Conservation (phyloP, 2,888 invertebrate genomes). For the Melieria picta region DNA sequence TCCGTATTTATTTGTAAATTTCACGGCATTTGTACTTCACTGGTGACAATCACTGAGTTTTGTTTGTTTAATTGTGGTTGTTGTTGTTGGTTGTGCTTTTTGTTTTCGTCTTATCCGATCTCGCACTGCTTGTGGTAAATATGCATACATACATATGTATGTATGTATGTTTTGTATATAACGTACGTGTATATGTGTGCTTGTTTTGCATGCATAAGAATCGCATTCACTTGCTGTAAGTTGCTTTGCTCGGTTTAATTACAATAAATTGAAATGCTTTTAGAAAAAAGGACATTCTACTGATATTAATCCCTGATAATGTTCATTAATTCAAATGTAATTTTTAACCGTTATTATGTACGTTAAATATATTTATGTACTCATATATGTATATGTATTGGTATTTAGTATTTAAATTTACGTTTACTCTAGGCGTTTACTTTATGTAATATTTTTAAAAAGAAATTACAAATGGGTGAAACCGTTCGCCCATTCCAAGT, state of each 20-base stretch:
- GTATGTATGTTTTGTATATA: slow-evolving; percentile 30
- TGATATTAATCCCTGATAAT: slow-evolving; percentile 39
- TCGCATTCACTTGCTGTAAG: slow-evolving; percentile 41
- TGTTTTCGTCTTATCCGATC: no score
- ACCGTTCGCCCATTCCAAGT: slow-evolving; percentile 34
- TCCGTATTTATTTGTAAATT: slow-evolving; percentile 34
- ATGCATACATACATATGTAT: slow-evolving; percentile 32
- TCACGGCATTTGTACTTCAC: slow-evolving; percentile 66
- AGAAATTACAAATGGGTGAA: slow-evolving; percentile 22
- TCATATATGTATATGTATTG: slow-evolving; percentile 34
- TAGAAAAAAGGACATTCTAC: slow-evolving; percentile 35
- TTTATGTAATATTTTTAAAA: slow-evolving; percentile 5
- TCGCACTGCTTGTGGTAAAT: background rate
- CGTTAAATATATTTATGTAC: slow-evolving; percentile 19
- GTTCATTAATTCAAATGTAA: slow-evolving; percentile 36
- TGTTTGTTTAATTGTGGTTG: slow-evolving; percentile 41
- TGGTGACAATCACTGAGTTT: slow-evolving; percentile 68
- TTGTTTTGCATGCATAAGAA: slow-evolving; percentile 39
- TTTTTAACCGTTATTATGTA: background rate
- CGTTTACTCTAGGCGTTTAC: background rate
- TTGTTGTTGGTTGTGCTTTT: background rate
- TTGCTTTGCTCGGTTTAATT: slow-evolving; percentile 35
- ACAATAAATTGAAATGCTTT: slow-evolving; percentile 19
- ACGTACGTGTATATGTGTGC: slow-evolving; percentile 34
- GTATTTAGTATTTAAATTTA: slow-evolving; percentile 18